A percentile compares a stretch with the other conserved stretches of the same genome.
These are phyloP conservation scores for Choristoneura fumiferana DNA, from an alignment of 1,140 invertebrate genomes.

Conservation along the genomic window DNA sequence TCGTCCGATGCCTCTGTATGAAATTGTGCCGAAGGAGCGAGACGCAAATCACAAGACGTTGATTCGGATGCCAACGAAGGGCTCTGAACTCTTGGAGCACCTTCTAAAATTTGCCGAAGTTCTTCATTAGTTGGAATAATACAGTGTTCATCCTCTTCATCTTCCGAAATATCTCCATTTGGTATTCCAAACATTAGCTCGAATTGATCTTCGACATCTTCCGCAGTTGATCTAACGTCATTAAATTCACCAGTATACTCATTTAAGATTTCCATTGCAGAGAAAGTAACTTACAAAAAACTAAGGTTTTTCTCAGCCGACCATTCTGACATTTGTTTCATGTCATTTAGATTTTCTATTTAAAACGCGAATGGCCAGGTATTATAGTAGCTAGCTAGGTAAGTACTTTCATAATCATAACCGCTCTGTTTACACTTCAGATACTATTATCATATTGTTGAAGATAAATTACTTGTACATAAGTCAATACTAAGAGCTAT, in stretches of 20 bases:
- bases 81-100: not conserved
- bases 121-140: not conserved
- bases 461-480: slow-evolving; percentile 2
- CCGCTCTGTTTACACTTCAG: slow-evolving; percentile 2
- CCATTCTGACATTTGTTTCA: not conserved
- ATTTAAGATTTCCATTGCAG: not conserved
- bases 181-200: not conserved
- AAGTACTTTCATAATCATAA: slow-evolving; percentile 4
- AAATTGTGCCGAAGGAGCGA: not conserved
- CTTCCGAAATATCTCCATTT: not conserved
- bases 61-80: not conserved
- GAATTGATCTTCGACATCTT: not conserved
- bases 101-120: not conserved
- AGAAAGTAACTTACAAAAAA: not conserved
- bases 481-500: not conserved
- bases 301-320: not conserved
- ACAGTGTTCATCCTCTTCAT: not conserved
- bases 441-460: slow-evolving; percentile 7
- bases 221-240: not conserved
- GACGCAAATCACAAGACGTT: not conserved
- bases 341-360: not conserved
- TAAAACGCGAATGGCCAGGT: slow-evolving; percentile 1
- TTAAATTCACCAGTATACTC: too few species aligned
- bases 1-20: too few species aligned
- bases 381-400: not conserved